A percentile compares a stretch with the other conserved stretches of the same genome.
phyloP scores from a whole-genome alignment of 2,797 vertebrate species.

The Erithacus rubecula region DNA sequence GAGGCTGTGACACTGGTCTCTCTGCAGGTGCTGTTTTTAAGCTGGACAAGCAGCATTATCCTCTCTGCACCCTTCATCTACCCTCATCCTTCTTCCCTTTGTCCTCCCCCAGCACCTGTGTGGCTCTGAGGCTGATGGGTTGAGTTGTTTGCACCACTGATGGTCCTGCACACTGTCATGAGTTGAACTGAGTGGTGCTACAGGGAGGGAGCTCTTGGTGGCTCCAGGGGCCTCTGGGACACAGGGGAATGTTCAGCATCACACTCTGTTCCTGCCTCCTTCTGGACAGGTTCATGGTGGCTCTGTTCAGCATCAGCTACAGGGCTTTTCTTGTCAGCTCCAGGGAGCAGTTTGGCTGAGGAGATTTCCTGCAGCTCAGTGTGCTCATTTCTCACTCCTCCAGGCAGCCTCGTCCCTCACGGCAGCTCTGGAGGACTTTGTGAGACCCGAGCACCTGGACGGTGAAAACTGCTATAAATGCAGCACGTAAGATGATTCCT shows the following conservation, averaged over 20 bases:
- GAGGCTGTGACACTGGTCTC: no score
- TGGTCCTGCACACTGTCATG: no score
- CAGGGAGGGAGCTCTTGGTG: neutral
- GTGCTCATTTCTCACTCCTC: neutral
- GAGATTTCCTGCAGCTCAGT: neutral
- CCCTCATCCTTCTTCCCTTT: neutral
- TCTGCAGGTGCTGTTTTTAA: no score
- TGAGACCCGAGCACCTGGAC: conserved; percentile 89
- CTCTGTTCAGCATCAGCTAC: neutral
- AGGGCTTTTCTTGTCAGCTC: neutral
- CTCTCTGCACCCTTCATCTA: no score
- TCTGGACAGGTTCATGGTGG: neutral
- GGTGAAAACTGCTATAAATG: conserved; percentile 93
- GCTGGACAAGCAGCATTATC: no score
- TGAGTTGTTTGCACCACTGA: neutral
- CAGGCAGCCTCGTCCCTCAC: conserved; percentile 85
- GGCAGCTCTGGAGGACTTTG: conserved; percentile 90
- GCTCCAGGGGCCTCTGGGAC: neutral
- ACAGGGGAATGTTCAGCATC: neutral
- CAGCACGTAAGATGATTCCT: conserved; percentile 79
- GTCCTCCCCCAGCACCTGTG: neutral
- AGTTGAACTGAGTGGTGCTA: neutral
- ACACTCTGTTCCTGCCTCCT: no score
- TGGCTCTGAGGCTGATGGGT: neutral
- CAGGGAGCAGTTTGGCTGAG: neutral